Conservation (phyloP, 2,888 invertebrate genomes). For the Ptychoptera albimana region DNA sequence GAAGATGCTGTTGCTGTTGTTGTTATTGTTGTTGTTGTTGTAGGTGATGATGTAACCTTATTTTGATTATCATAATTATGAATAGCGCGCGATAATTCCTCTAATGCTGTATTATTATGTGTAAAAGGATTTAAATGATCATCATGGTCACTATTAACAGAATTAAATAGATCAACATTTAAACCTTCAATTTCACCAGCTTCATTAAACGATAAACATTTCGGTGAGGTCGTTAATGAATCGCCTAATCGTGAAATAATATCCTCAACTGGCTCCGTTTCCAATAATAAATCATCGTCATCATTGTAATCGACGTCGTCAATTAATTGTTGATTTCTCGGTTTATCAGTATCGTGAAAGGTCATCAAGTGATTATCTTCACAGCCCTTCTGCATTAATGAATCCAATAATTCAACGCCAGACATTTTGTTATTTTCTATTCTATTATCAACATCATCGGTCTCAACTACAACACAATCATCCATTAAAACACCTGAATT, state of each 20-base stretch:
- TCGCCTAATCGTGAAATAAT: constrained; percentile 47
- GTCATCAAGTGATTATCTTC: constrained; percentile 38
- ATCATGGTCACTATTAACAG: constrained; percentile 5
- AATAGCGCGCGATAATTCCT: not conserved
- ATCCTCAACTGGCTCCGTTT: constrained; percentile 37
- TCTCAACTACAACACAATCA: constrained; percentile 16
- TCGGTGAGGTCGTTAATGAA: constrained; percentile 33
- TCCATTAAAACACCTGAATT: constrained; percentile 8
- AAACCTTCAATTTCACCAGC: constrained; percentile 28
- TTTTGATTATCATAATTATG: constrained; percentile 3
- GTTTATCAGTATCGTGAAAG: constrained; percentile 32
- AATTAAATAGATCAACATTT: constrained; percentile 24
- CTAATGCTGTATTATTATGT: not conserved
- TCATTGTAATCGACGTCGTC: constrained; percentile 34
- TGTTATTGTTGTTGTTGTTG: not conserved
- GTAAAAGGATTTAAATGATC: not conserved
- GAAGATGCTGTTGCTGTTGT: constrained; percentile 9
- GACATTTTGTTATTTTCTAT: constrained; percentile 31
- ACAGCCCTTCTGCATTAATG: constrained; percentile 43
- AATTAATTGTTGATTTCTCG: constrained; percentile 8
- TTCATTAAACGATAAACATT: constrained; percentile 28
- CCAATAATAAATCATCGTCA: constrained; percentile 33
- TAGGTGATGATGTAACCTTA: constrained; percentile 8
- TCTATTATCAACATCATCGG: constrained; percentile 16
- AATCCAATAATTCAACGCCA: constrained; percentile 37